phyloP scores from a whole-genome alignment of 2,888 invertebrate genomes.

The Sericinus montela region DNA sequence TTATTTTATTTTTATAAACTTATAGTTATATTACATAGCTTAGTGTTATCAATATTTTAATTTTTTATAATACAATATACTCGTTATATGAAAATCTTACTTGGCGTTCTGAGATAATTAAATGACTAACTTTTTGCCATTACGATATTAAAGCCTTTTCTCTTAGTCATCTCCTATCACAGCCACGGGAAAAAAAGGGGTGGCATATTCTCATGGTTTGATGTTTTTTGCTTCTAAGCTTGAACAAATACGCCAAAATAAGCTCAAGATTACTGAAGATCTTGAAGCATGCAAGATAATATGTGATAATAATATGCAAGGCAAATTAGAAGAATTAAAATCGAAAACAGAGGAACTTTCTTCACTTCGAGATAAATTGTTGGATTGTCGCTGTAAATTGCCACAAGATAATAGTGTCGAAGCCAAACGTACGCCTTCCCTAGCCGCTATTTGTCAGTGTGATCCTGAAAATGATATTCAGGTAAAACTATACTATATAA shows the following conservation, averaged over 20 bases:
- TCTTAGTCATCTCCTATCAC: too few species aligned
- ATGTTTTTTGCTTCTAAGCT: conserved; percentile 34
- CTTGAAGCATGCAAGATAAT: conserved; percentile 49
- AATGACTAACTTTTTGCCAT: too few species aligned
- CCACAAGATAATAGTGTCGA: conserved; percentile 50
- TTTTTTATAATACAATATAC: too few species aligned
- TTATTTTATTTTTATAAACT: too few species aligned
- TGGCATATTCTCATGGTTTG: too few species aligned
- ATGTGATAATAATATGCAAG: conserved; percentile 49
- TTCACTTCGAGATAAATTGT: conserved; percentile 39
- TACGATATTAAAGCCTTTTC: too few species aligned
- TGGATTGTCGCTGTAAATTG: conserved; percentile 58
- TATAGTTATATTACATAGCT: too few species aligned
- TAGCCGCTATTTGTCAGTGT: conserved; percentile 60
- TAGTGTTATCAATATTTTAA: too few species aligned
- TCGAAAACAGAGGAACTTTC: conserved; percentile 39
- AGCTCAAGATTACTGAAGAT: conserved; percentile 45
- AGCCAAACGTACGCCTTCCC: conserved; percentile 60
- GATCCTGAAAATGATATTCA: conserved; percentile 43
- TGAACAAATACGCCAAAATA: conserved; percentile 44
- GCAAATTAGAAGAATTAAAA: conserved; percentile 39
- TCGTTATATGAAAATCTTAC: too few species aligned
- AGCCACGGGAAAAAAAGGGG: too few species aligned
- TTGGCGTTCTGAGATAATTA: too few species aligned
- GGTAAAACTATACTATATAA: conserved; percentile 29